Evolutionary conservation across 2,888 invertebrate genomes (phyloP), one percentile per base, ranked within the genome.

Genomic region (Anagyrus pseudococci): DNA sequence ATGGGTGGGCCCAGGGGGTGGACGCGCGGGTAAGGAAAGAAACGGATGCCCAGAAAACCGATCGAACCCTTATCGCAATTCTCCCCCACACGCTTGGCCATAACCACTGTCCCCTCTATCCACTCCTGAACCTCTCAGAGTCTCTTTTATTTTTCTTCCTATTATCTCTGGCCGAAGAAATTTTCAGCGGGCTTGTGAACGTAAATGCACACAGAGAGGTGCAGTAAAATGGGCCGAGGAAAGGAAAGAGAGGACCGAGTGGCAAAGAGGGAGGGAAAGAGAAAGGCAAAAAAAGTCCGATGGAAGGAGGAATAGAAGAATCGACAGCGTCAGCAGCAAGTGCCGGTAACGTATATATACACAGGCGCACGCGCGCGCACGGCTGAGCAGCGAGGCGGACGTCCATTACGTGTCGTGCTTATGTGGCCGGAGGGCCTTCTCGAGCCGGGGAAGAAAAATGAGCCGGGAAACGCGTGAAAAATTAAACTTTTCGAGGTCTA

Each of bases 401-500:
- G 57, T 57, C 56, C 57, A 60, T 63, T 63, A 58, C 49, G 53
- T 54, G 64, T 49, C 59, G 55, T 49, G 59, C 56, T 50, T 59
- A 59, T 55, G 58, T 55, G 58, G 41, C 8, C 25, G 6, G 6
- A n/a, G 26, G 44, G 26, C 37, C 46, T 13, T 25, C 46, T 22
- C 26, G 37, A 26, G 55, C 43, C 19, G 4, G 19, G 29, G 49
- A 52, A 62, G 61, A 64, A 58, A 58, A 64, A 67, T 61, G 61
- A 58, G 55, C 26, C 33, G 49, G 20, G 48, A 33, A 52, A 37
- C 55, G 61, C 47, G 61, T 67, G 67, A 67, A 67, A 64, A 67
- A 67, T 67, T 67, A 64, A 67, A 64, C 43, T 66, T 66, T 66
- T 50, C 47, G 55, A 62, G 50, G 55, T 58, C 62, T 62, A 65